Evolutionary conservation across 2,113 vertebrate species (phyloP).

Genomic region (Caranx ignobilis): DNA sequence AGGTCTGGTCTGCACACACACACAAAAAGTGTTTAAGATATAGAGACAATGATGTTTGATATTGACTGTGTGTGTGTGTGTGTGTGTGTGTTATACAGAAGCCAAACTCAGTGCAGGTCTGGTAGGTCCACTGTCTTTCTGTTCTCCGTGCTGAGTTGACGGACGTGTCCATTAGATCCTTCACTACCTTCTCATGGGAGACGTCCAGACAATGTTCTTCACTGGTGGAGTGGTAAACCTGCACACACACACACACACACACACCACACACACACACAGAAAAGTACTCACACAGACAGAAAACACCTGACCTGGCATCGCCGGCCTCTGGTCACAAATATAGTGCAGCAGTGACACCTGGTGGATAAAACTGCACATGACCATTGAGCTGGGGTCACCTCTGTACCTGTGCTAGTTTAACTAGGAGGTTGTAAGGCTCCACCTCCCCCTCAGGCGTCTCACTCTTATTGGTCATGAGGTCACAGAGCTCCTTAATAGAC

Average conservation of each 20-base stretch:
- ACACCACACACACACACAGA: conserved; percentile 8
- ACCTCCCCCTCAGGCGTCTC: not conserved
- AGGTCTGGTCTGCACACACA: conserved; percentile 85
- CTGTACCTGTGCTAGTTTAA: conserved; percentile 67
- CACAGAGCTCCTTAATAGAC: conserved; percentile 81
- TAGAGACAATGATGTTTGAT: not conserved
- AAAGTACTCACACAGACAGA: not conserved
- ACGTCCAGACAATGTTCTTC: conserved; percentile 79
- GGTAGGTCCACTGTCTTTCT: conserved; percentile 88
- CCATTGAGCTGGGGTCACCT: not conserved
- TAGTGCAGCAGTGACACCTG: conserved; percentile 56
- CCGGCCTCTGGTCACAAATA: not conserved
- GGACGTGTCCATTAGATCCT: conserved; percentile 76
- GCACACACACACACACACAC: not conserved
- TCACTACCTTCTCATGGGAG: conserved; percentile 76
- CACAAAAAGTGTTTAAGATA: not conserved
- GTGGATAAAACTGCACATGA: conserved; percentile 23
- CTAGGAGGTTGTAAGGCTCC: conserved; percentile 74
- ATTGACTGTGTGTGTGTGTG: conserved; percentile 16
- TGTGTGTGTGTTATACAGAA: conserved; percentile 83
- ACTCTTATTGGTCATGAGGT: conserved; percentile 78
- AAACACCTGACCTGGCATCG: too few relatives aligned
- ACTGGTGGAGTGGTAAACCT: conserved; percentile 76
- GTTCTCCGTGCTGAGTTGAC: conserved; percentile 33
- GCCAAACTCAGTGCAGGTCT: conserved; percentile 91